These are phyloP conservation scores for Allobates femoralis DNA, from an alignment of 2,797 vertebrate species.

Conservation along the genomic window DNA sequence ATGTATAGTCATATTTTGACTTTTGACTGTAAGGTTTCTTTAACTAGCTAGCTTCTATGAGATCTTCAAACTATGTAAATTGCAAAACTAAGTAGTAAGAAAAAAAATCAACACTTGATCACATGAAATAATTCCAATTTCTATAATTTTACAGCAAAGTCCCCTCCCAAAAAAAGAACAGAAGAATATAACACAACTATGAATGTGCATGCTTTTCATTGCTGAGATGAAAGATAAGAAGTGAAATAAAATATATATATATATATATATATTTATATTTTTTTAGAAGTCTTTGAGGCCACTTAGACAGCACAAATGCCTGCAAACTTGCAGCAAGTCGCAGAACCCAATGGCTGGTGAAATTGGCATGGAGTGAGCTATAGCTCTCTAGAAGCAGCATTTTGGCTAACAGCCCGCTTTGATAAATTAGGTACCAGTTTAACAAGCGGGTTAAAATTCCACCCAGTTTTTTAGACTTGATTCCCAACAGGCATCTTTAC, in stretches of 20 bases:
- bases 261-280: too few species aligned
- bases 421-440: neutral
- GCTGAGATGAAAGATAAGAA: constrained; percentile 2
- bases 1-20: too few species aligned
- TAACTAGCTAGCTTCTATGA: neutral
- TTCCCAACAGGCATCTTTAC: constrained; percentile 2
- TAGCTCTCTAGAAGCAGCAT: constrained; percentile 37
- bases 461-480: constrained; percentile 6
- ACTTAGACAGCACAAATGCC: neutral
- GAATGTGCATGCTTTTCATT: constrained; percentile 32
- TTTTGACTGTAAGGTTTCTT: too few species aligned
- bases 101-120: neutral
- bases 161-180: neutral
- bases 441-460: neutral
- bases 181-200: constrained; percentile 23
- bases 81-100: neutral
- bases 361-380: neutral
- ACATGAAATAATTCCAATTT: constrained; percentile 3
- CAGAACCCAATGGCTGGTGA: constrained; percentile 22
- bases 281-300: constrained; percentile 4
- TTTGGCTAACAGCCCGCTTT: constrained; percentile 1
- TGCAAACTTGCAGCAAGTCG: constrained; percentile 16
- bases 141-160: constrained; percentile 12
- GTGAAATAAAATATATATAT: constrained; percentile 17
- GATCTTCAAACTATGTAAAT: neutral